These are phyloP conservation scores for Adelphocoris suturalis DNA, from an alignment of 2,888 invertebrate genomes.

Conservation along the genomic window DNA sequence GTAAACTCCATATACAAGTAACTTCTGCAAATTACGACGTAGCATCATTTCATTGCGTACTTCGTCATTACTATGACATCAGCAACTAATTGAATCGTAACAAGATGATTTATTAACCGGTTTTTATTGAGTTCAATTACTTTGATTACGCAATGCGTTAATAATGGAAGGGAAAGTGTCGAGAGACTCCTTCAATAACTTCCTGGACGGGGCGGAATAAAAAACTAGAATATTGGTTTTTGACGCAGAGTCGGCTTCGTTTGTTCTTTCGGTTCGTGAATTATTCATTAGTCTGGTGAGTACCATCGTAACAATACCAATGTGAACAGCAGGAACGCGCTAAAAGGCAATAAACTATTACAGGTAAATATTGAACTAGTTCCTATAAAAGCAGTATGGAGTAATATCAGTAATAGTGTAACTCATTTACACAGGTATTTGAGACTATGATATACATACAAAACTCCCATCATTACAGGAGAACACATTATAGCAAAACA, in stretches of 20 bases:
- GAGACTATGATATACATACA: too few relatives aligned
- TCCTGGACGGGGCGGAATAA: neutral
- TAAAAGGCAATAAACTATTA: neutral
- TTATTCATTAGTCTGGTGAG: neutral
- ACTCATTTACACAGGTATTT: too few relatives aligned
- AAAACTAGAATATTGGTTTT: neutral
- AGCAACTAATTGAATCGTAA: too few relatives aligned
- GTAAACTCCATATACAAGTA: too few relatives aligned
- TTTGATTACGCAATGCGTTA: neutral
- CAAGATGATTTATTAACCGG: too few relatives aligned
- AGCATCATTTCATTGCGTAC: too few relatives aligned
- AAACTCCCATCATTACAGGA: too few relatives aligned
- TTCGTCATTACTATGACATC: too few relatives aligned
- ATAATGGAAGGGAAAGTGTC: neutral
- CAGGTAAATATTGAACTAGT: neutral
- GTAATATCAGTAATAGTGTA: too few relatives aligned
- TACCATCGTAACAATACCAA: neutral
- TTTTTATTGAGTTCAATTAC: neutral
- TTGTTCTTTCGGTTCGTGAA: neutral
- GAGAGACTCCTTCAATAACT: neutral
- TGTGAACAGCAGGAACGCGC: neutral
- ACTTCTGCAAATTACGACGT: too few relatives aligned
- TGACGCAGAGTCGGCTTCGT: neutral
- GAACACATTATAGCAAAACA: too few relatives aligned
- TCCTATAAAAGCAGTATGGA: neutral